phyloP scores from a whole-genome alignment of 2,888 invertebrate species.

The Melieria omissa region DNA sequence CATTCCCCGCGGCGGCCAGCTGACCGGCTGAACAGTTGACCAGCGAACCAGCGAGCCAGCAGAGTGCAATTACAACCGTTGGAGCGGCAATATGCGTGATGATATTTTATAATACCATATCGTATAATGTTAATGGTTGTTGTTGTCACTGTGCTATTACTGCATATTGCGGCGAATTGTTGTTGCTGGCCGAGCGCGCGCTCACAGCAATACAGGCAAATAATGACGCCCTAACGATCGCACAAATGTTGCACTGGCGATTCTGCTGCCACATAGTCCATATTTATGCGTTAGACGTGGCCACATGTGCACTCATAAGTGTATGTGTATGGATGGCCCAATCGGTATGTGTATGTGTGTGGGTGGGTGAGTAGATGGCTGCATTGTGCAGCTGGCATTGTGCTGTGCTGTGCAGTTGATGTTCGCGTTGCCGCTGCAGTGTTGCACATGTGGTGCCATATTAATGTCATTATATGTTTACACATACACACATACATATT shows the following conservation, averaged over 20 bases:
- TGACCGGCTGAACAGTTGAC: background rate
- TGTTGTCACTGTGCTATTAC: slow-evolving; percentile 18
- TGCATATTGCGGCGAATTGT: background rate
- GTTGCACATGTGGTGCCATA: too few relatives aligned
- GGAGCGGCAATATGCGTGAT: slow-evolving; percentile 6
- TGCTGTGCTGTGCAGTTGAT: too few relatives aligned
- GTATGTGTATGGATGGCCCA: background rate
- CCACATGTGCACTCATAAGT: background rate
- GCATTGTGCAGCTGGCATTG: too few relatives aligned
- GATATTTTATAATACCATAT: slow-evolving; percentile 28
- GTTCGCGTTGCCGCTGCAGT: too few relatives aligned
- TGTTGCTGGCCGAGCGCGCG: slow-evolving; percentile 1
- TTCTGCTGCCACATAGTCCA: background rate
- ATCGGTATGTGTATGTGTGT: background rate
- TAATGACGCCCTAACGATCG: slow-evolving; percentile 3
- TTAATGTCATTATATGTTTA: too few relatives aligned
- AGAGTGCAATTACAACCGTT: slow-evolving; percentile 16
- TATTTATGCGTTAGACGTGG: slow-evolving; percentile 21
- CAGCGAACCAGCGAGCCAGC: background rate
- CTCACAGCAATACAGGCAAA: background rate
- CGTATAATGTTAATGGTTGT: slow-evolving; percentile 14
- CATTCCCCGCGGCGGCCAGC: background rate
- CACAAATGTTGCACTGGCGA: background rate
- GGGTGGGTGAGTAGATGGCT: background rate
- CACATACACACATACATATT: too few relatives aligned